Conservation (phyloP, 2,888 invertebrate species). For the Erebia epiphron region DNA sequence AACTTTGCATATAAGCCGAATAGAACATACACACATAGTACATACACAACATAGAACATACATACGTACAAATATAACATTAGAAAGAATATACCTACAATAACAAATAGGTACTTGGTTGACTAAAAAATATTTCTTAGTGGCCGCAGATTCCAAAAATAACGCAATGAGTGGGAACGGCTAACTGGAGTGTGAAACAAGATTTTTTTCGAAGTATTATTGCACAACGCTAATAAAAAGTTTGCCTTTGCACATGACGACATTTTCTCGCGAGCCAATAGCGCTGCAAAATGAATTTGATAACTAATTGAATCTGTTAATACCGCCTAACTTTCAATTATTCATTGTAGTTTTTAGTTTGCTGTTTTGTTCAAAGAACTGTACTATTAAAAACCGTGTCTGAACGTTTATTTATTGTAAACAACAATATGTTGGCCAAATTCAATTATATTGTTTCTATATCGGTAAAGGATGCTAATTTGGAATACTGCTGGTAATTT, state of each 20-base stretch:
- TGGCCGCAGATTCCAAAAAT: conserved; percentile 13
- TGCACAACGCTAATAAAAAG: conserved; percentile 8
- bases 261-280: neutral
- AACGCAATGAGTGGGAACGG: conserved; percentile 16
- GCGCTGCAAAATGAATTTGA: no score
- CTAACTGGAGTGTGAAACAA: conserved; percentile 21
- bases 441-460: conserved; percentile 9
- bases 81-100: conserved; percentile 3
- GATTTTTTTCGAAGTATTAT: no score
- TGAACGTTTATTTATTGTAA: neutral
- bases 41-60: neutral
- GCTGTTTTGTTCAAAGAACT: no score
- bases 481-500: no score
- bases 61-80: neutral
- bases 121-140: conserved; percentile 11
- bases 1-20: neutral
- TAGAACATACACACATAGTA: neutral
- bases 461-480: no score
- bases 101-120: conserved; percentile 9
- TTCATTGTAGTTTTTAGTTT: no score
- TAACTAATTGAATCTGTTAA: no score
- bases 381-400: no score
- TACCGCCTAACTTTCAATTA: no score
- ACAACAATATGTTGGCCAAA: neutral
- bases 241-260: neutral